Evolutionary conservation across 53 echinoderm and acorn worm species (phyloP), one percentile per base, ranked within the genome.

Genomic region (Apostichopus leukothele): DNA sequence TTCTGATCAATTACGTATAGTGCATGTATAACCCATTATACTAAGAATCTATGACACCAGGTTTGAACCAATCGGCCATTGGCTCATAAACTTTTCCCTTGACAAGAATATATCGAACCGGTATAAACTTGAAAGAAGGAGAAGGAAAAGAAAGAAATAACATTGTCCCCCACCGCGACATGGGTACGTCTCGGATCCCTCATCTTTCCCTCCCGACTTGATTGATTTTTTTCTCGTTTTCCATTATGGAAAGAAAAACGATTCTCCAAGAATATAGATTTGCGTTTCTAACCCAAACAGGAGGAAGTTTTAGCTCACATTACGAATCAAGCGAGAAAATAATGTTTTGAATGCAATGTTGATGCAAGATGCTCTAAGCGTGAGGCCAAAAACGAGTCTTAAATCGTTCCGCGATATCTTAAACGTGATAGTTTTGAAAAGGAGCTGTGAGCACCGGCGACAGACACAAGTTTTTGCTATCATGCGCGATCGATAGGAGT

Each of bases 151-250:
- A 19, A 83, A 61, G 67, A 50, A 61, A 60, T 23, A 66, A 66
- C 57, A 85, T 27, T 63, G 86, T 85, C 86, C 86, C 86, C 86
- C 86, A 85, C 86, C 86, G 86, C 86, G 86, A 85, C 86, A 85
- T 66, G 50, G 68, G 86, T n/a, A 19, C 26, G 66, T 85, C 60
- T 63, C 60, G 9, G 66, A 51, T 85, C 86, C 86, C 86, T 85
- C 86, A 67, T 85, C 27, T 51, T 85, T 68, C 86, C 86, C 86
- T 85, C 86, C 86, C 86, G 86, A 67, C 86, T 68, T 51, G 66
- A 85, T 85, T 85, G 86, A 85, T 85, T 85, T 85, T 85, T 67
- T n/a, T 25, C 86, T 85, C 86, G 68, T 66, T 85, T 85, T 85
- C 86, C 86, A 67, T 85, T 85, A 85, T 68, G 68, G 86, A 50